Evolutionary conservation across 2,888 invertebrate species (phyloP).

Genomic region (Nezara viridula): DNA sequence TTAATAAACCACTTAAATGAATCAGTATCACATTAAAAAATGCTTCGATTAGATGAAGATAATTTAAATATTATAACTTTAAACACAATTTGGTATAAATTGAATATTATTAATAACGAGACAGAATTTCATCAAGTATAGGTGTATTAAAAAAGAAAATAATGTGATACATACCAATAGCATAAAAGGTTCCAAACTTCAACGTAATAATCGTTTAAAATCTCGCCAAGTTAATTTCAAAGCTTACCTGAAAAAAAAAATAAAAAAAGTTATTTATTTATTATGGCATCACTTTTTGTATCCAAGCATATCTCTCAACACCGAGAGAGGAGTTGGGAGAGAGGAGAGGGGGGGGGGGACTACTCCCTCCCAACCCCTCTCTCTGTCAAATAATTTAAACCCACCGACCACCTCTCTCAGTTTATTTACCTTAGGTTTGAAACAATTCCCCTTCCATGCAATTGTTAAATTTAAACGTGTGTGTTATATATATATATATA

Average conservation of each 20-base stretch:
- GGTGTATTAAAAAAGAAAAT: no score
- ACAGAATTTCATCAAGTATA: no score
- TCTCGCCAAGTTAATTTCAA: not conserved
- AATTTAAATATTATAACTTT: no score
- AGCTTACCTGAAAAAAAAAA: not conserved
- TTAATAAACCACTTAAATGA: no score
- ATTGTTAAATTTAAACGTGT: no score
- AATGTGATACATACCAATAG: not conserved
- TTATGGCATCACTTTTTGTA: not conserved
- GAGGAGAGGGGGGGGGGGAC: no score
- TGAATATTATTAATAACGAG: no score
- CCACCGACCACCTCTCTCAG: not conserved
- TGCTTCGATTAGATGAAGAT: no score
- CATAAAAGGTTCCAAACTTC: not conserved
- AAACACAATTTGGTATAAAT: no score
- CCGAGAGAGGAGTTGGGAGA: no score
- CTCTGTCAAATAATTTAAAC: constrained; percentile 12
- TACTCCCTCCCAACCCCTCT: not conserved
- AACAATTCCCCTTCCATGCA: not conserved
- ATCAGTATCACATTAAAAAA: no score
- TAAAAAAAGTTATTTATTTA: not conserved
- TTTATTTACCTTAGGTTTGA: not conserved
- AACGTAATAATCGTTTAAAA: not conserved
- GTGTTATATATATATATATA: no score
- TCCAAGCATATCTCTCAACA: not conserved